Base-by-base conservation (phyloP, 1,140 invertebrate species). In the Babylonia areolata region DNA sequence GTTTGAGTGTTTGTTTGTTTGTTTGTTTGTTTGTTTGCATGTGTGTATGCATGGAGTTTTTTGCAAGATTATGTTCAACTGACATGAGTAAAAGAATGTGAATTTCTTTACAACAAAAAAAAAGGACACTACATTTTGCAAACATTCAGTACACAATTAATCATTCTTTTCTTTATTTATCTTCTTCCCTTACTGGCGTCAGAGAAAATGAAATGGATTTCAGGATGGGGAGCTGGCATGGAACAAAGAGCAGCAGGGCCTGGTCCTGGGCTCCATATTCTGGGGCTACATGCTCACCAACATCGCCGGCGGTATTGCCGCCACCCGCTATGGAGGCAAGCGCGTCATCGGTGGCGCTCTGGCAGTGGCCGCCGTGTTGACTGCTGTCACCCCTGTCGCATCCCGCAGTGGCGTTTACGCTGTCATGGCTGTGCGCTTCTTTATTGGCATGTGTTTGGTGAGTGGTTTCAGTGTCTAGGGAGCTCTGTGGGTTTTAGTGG, bases 201-300 rank as follows among this genome's bases (percentile, higher is more conserved):
- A n/a, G n/a, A n/a, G n/a, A n/a, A n/a, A n/a, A n/a, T n/a, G n/a
- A n/a, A 51, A 9, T 51, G 46, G 17, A 0, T 85, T 71, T n/a
- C 77, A 91, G 90, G 33, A 85, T 64, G 94, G 94, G 5, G 97
- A 98, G 91, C 98, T 98, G 92, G 95, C 96, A 80, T 98, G 97
- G 97, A 96, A 96, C 90, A 96, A 96, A 3, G 95, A 96, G 91
- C 95, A 96, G 28, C 97, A 97, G 94, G 97, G 97, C 2, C 93
- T 97, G 23, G 96, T 98, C 64, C 94, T 98, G 33, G 97, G 97
- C 91, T 97, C 97, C 0, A 98, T 98, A 94, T 98, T 98, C 89
- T 97, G 96, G 95, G 96, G 96, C 0, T 97, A 96, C 90, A 95
- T 96, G 95, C 28, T 96, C 95, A 88, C 96, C 96, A 96, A 98